Evolutionary conservation across 2,888 invertebrate species (phyloP), one percentile per base, ranked within the genome.

Genomic region (Danaus chrysippus): DNA sequence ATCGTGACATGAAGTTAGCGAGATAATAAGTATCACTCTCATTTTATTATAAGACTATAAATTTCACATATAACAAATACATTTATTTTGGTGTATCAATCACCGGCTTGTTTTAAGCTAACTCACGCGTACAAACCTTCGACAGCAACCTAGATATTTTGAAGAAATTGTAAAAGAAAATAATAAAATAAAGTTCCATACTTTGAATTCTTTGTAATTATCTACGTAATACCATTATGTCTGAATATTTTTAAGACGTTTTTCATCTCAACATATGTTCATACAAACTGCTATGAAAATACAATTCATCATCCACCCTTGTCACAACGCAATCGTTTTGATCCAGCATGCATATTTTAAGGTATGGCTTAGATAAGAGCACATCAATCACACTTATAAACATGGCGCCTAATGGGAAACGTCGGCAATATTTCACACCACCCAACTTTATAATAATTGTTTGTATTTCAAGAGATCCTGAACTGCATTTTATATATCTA

Each of bases 371-470:
- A 82, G 87, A 86, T 87, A 87, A 88, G 79, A 75, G 79, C 69
- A 76, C 83, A 89, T 89, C 88, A 86, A 88, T 88, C 87, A 88
- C 84, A 80, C 80, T 83, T 78, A 49, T 17, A 17, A 49, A 49
- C 17, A 49, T 11, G 49, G n/a, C 17, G 49, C 3, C 49, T 49
- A 49, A 65, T 66, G 61, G 59, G 63, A 56, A 66, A 62, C 63
- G 60, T 58, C 64, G 70, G 74, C 75, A 75, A 79, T 78, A 78
- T 80, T 81, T 83, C 77, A 83, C 73, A 68, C 68, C 63, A 75
- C 78, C 78, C 76, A 79, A 79, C 75, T 73, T 72, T 71, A 71
- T 72, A 72, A 74, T 72, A 68, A 71, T 73, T 74, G 73, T 73
- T 72, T 69, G 67, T 61, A 67, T 65, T 67, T 64, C 62, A 61